phyloP scores from a whole-genome alignment of 2,113 vertebrate species.

The Naja naja region DNA sequence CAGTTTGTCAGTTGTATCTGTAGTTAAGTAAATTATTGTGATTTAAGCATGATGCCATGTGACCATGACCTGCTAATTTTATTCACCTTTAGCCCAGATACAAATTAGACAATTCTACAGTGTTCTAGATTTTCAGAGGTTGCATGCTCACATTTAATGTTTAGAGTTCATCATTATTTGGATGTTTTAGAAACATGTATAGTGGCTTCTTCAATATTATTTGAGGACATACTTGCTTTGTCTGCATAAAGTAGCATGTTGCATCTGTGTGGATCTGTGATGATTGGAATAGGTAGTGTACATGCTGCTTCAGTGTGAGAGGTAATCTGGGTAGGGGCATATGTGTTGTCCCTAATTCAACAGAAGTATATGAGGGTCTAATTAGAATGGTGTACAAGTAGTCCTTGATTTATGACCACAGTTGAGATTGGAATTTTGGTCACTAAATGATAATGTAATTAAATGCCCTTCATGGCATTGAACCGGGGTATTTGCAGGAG shows the following conservation, averaged over 20 bases:
- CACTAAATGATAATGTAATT: background rate
- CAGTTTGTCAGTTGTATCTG: background rate
- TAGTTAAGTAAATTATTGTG: background rate
- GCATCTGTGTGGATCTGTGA: background rate
- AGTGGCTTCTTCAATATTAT: background rate
- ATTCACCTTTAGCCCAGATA: background rate
- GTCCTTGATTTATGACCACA: background rate
- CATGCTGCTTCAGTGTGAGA: background rate
- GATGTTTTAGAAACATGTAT: background rate
- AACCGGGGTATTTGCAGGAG: too few relatives aligned
- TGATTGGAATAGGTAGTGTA: background rate
- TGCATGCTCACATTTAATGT: background rate
- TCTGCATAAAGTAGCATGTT: background rate
- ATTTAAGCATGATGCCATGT: background rate
- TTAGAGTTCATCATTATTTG: background rate
- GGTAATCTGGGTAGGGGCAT: background rate
- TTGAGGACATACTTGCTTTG: background rate
- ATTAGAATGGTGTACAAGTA: background rate
- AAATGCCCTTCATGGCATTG: too few relatives aligned
- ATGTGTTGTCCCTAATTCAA: background rate
- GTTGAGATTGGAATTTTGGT: background rate
- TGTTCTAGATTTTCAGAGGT: background rate
- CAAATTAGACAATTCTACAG: background rate
- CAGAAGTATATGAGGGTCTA: background rate
- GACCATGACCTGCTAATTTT: background rate